phyloP scores from a whole-genome alignment of 2,797 vertebrate genomes.

The Meriones psammophilus region DNA sequence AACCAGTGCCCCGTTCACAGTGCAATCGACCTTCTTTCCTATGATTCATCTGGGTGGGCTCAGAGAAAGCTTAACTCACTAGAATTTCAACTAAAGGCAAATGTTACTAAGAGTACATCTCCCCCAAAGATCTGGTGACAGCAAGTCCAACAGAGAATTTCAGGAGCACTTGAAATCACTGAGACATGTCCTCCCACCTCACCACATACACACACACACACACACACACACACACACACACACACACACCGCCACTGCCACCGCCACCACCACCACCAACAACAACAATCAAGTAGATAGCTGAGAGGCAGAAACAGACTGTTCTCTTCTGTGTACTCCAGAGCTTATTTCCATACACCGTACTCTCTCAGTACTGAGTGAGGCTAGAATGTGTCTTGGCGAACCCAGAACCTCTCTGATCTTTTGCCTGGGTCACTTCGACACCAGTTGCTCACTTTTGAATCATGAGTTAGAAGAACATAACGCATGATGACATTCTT shows the following conservation, averaged over 20 bases:
- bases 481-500: background rate
- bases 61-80: background rate
- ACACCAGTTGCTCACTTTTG: background rate
- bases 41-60: background rate
- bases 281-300: background rate
- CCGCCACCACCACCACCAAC: background rate
- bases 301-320: background rate
- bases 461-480: background rate
- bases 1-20: background rate
- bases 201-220: no score
- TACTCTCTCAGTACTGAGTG: background rate
- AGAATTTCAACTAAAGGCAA: background rate
- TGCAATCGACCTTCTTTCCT: background rate
- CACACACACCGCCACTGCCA: background rate
- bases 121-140: background rate
- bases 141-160: background rate
- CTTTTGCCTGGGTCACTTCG: background rate
- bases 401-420: background rate
- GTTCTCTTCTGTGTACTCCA: background rate
- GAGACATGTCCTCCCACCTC: background rate
- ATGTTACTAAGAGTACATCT: background rate
- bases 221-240: background rate
- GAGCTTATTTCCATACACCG: background rate
- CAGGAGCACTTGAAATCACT: background rate
- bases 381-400: background rate